Evolutionary conservation across 2,797 vertebrate genomes (phyloP).

Genomic region (Crocidura indochinensis): DNA sequence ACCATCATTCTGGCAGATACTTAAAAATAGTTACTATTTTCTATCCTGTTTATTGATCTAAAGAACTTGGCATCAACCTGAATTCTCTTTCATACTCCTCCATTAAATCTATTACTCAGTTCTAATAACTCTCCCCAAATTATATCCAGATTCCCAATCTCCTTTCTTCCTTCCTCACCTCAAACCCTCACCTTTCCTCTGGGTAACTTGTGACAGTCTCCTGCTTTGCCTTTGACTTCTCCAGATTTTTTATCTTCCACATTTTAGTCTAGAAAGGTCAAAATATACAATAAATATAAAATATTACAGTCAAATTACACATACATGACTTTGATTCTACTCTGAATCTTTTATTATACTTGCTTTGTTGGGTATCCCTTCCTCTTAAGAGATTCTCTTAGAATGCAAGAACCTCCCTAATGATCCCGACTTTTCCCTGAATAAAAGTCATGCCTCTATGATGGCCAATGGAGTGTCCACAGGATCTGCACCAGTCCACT

Average conservation of each 20-base stretch:
- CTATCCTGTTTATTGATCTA: not conserved
- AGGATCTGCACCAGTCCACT: not conserved
- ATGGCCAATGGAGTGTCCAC: not conserved
- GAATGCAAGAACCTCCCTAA: not conserved
- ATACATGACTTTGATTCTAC: not conserved
- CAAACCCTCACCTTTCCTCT: too few species aligned
- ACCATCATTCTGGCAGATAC: not conserved
- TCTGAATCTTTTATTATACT: not conserved
- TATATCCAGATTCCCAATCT: not conserved
- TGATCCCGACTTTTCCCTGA: not conserved
- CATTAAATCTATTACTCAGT: not conserved
- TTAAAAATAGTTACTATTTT: not conserved
- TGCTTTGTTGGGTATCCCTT: not conserved
- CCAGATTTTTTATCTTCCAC: not conserved
- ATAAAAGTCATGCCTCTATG: not conserved
- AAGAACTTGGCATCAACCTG: too few species aligned
- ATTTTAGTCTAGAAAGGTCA: not conserved
- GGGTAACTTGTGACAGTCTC: not conserved
- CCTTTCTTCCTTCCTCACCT: not conserved
- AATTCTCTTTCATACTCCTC: not conserved
- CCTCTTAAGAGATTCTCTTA: constrained; percentile 5
- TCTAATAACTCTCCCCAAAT: not conserved
- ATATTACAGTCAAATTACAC: too few species aligned
- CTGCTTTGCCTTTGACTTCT: not conserved
- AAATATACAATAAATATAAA: too few species aligned